These are phyloP conservation scores for Pomatorhinus ruficollis DNA, from an alignment of 2,113 vertebrate genomes.

Conservation along the genomic window DNA sequence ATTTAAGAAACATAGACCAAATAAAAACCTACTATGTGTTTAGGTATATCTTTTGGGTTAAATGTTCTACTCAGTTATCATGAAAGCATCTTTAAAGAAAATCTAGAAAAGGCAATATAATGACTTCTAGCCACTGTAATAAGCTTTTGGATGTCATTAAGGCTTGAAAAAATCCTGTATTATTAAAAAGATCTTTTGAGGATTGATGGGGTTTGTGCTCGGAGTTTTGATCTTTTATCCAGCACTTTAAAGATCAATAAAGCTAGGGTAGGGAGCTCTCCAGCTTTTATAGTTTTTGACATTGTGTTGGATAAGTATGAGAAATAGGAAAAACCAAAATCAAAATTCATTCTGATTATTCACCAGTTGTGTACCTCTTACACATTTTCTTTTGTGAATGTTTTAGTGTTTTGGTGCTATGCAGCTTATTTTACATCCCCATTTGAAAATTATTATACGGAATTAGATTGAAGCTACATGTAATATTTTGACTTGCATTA, in stretches of 20 bases:
- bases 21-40: not conserved
- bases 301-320: not conserved
- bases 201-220: conserved; percentile 16
- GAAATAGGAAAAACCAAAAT: conserved; percentile 12
- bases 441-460: not conserved
- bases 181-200: conserved; percentile 18
- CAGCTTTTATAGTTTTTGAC: not conserved
- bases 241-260: conserved; percentile 1
- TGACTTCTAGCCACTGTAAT: not conserved
- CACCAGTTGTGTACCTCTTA: not conserved
- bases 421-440: not conserved
- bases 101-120: not conserved
- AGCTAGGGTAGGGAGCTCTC: not conserved
- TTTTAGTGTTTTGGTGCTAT: not conserved
- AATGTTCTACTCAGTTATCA: not conserved
- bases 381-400: not conserved
- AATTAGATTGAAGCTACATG: not conserved
- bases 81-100: not conserved
- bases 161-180: not conserved
- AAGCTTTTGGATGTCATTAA: not conserved
- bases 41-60: not conserved
- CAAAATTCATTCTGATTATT: conserved; percentile 10
- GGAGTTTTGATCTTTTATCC: conserved; percentile 30
- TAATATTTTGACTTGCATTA: not conserved
- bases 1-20: not conserved